Base-by-base conservation (phyloP, 1,140 invertebrate genomes). In the Antheraea mylitta region DNA sequence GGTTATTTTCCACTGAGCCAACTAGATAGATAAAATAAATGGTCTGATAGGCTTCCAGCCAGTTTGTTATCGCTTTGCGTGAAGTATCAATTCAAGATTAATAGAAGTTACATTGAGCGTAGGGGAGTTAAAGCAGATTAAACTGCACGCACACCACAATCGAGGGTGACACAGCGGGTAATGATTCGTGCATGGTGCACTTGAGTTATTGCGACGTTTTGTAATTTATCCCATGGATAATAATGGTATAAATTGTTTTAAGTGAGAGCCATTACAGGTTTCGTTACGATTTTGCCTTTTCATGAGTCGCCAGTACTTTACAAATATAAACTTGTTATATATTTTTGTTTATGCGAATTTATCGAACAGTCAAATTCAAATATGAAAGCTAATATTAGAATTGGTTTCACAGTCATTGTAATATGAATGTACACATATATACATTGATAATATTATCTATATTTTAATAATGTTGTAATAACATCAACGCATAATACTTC, bases 131-230 rank as follows among this genome's bases (percentile, higher is more conserved):
- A 89, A 87, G 77, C 85, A 86, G 89, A 91, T 91, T 91, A 87
- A 91, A 82, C 76, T 18, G 16, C 76, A 78, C 74, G 75, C 79
- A 71, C 64, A 66, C 71, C 69, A 13, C 1, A 75, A 73, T 72
- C 69, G 71, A 76, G 79, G 74, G 71, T 71, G 73, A 80, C 86
- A 81, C 89, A 87, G 86, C 83, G 87, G 87, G 89, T 87, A 90
- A 90, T 89, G 87, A 90, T 90, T 87, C 89, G 86, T 89, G 85
- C 85, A 86, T 87, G 82, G 89, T 82, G 81, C 81, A 82, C 87
- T 88, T 90, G 89, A 91, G 89, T 91, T 90, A 91, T 89, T 86
- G 85, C 85, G 68, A 74, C 79, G 77, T 79, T 77, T 73, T 86
- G 87, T 89, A 89, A 91, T 91, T 91, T 91, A 90, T 89, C 86